Evolutionary conservation across 2,888 invertebrate species (phyloP).

Genomic region (Diarsia mendica): DNA sequence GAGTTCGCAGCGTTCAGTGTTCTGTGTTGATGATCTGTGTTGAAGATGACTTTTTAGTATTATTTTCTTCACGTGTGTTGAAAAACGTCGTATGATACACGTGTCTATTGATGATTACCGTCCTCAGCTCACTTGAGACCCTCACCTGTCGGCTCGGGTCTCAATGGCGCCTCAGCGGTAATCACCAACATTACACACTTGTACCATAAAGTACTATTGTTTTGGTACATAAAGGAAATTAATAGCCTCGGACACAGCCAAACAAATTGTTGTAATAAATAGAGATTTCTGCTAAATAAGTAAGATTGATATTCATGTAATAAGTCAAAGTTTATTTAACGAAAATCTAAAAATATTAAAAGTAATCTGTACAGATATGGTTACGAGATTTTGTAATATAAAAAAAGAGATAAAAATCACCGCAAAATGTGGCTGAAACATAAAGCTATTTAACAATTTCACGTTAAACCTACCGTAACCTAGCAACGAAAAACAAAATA

Average conservation of each 20-base stretch:
- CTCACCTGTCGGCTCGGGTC: too few relatives aligned
- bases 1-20: neutral
- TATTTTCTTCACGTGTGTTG: too few relatives aligned
- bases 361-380: neutral
- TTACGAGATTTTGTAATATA: neutral
- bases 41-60: too few relatives aligned
- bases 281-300: neutral
- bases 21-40: neutral
- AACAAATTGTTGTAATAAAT: neutral
- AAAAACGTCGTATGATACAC: too few relatives aligned
- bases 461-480: conserved; percentile 7
- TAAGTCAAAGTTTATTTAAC: neutral
- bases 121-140: too few relatives aligned
- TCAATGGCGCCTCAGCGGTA: too few relatives aligned
- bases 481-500: conserved; percentile 26
- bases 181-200: too few relatives aligned
- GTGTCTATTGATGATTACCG: too few relatives aligned
- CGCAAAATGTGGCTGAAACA: conserved; percentile 13
- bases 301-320: neutral
- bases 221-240: neutral
- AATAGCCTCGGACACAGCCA: neutral
- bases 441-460: neutral
- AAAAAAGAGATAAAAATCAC: neutral
- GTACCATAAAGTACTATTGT: too few relatives aligned
- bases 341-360: neutral